A percentile compares a stretch with the other conserved stretches of the same genome.
Evolutionary conservation across 2,797 vertebrate genomes (phyloP).

Genomic region (Syngnathus acus): DNA sequence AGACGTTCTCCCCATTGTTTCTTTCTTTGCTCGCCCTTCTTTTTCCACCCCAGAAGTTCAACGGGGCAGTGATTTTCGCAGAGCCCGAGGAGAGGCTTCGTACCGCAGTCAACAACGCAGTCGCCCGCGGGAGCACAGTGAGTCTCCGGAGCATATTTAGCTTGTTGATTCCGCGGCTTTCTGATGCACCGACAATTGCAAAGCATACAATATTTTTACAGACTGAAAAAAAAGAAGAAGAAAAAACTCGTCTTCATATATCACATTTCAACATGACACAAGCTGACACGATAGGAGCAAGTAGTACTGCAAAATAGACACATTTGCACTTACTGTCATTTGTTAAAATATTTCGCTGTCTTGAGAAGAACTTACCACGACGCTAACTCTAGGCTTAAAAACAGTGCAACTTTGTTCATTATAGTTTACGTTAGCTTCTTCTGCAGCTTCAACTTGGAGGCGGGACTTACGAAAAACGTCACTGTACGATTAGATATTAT

Average conservation of each 20-base stretch:
- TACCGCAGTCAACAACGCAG: conserved; percentile 33
- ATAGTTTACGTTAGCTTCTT: background rate
- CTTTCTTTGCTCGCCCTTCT: conserved; percentile 63
- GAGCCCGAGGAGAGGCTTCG: conserved; percentile 71
- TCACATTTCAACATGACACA: background rate
- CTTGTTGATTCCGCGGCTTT: too few species aligned
- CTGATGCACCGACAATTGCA: background rate
- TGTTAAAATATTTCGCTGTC: background rate
- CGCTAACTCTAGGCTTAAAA: background rate
- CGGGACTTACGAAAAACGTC: background rate
- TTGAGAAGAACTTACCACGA: background rate
- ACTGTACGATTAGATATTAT: background rate
- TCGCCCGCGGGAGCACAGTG: conserved; percentile 11
- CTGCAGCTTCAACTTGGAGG: background rate
- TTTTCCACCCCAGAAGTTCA: conserved; percentile 82
- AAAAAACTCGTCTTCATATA: too few species aligned
- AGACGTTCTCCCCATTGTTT: conserved; percentile 66
- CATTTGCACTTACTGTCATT: background rate
- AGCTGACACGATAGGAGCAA: background rate
- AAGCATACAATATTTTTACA: background rate
- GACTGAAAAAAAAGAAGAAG: too few species aligned
- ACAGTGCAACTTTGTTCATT: background rate
- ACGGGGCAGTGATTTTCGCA: conserved; percentile 64
- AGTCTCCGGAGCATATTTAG: conserved; percentile 40
- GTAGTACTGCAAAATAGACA: background rate